These are phyloP conservation scores for Halichoeres trimaculatus DNA, from an alignment of 2,113 vertebrate species.

Conservation along the genomic window DNA sequence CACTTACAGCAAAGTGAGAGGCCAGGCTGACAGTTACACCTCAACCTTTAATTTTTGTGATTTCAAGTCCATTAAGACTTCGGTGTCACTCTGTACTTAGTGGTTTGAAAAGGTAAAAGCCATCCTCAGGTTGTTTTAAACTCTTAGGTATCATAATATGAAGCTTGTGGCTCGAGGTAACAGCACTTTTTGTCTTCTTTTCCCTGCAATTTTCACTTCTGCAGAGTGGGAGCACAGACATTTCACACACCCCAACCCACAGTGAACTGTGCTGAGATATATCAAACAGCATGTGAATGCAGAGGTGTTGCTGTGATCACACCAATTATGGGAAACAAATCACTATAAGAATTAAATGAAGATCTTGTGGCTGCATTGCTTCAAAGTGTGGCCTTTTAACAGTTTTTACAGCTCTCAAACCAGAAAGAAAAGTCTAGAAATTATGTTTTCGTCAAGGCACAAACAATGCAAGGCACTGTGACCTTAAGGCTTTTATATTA, in stretches of 20 bases:
- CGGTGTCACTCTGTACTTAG: not conserved
- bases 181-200: not conserved
- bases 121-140: not conserved
- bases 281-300: not conserved
- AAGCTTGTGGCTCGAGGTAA: not conserved
- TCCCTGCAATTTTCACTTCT: not conserved
- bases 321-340: not conserved
- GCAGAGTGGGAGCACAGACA: not conserved
- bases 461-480: not conserved
- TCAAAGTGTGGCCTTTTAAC: not conserved
- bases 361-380: not conserved
- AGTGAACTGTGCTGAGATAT: not conserved
- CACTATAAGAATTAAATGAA: too few relatives aligned
- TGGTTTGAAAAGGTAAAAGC: not conserved
- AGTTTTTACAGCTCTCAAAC: not conserved
- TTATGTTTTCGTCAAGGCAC: not conserved
- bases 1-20: not conserved
- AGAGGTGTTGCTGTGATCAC: not conserved
- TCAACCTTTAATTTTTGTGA: not conserved
- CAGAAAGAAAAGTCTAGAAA: not conserved
- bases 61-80: not conserved
- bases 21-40: not conserved
- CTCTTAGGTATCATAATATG: not conserved
- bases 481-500: too few relatives aligned
- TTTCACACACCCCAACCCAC: constrained; percentile 26